These are phyloP conservation scores for Plecturocebus donacophilus DNA, from an alignment of 2,113 vertebrate species.

Conservation along the genomic window DNA sequence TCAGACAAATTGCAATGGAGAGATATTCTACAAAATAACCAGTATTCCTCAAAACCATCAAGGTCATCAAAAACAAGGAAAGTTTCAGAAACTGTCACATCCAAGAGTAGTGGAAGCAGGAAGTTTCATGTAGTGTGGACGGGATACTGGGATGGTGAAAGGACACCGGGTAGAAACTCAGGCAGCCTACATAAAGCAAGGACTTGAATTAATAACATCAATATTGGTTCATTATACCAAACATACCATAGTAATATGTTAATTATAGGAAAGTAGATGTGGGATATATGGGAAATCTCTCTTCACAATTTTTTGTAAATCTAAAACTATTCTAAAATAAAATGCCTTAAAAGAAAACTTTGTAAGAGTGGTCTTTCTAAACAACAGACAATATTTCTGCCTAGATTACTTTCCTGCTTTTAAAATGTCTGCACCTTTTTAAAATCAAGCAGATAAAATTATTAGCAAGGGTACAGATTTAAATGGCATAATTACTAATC, in stretches of 20 bases:
- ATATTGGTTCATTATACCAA: not conserved
- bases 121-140: not conserved
- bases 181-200: not conserved
- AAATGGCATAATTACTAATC: not conserved
- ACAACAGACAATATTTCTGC: not conserved
- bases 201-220: not conserved
- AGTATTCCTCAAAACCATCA: not conserved
- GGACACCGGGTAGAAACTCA: not conserved
- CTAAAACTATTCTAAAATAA: conserved; percentile 18
- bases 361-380: not conserved
- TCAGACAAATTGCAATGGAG: not conserved
- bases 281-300: not conserved
- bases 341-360: not conserved
- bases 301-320: not conserved
- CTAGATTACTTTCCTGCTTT: not conserved
- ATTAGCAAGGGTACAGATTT: not conserved
- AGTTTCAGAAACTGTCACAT: not conserved
- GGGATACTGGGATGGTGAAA: not conserved
- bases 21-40: not conserved
- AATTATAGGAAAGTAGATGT: not conserved
- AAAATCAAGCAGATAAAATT: not conserved
- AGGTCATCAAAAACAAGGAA: not conserved
- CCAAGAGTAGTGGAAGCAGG: not conserved
- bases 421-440: not conserved
- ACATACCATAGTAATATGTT: not conserved